A percentile compares a stretch with the other conserved stretches of the same genome.
Evolutionary conservation across 2,888 invertebrate species (phyloP).

Genomic region (Octonoba sinensis): DNA sequence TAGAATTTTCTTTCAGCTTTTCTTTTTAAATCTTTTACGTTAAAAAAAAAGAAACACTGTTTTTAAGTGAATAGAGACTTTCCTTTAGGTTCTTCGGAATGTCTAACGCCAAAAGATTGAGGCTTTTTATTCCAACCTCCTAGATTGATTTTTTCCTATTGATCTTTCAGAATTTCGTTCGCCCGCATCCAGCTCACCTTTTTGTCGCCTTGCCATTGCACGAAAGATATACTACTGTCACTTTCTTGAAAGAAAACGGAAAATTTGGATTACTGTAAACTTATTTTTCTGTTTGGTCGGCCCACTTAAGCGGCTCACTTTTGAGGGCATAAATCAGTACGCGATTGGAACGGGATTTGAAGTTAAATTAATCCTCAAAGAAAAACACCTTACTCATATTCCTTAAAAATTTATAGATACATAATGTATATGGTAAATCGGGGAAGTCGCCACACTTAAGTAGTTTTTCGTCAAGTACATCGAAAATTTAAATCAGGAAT

Average conservation of each 20-base stretch:
- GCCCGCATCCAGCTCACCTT: constrained; percentile 33
- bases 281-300: neutral
- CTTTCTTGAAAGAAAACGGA: constrained; percentile 15
- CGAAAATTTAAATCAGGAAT: too few species aligned
- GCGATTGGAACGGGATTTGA: too few species aligned
- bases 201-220: constrained; percentile 21
- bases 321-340: too few species aligned
- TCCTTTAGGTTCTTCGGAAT: constrained; percentile 37
- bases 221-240: constrained; percentile 16
- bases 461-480: too few species aligned
- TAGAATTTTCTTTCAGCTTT: constrained; percentile 39
- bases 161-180: constrained; percentile 47
- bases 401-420: too few species aligned
- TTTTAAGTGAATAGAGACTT: constrained; percentile 53
- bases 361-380: too few species aligned
- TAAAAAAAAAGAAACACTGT: constrained; percentile 36
- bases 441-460: too few species aligned
- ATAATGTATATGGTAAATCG: too few species aligned
- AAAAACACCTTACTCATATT: too few species aligned
- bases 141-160: constrained; percentile 45
- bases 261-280: constrained; percentile 47
- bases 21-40: constrained; percentile 40
- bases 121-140: constrained; percentile 30
- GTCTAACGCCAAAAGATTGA: constrained; percentile 41
- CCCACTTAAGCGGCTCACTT: too few species aligned